Evolutionary conservation across 1,140 invertebrate genomes (phyloP).

Genomic region (Atta texana): DNA sequence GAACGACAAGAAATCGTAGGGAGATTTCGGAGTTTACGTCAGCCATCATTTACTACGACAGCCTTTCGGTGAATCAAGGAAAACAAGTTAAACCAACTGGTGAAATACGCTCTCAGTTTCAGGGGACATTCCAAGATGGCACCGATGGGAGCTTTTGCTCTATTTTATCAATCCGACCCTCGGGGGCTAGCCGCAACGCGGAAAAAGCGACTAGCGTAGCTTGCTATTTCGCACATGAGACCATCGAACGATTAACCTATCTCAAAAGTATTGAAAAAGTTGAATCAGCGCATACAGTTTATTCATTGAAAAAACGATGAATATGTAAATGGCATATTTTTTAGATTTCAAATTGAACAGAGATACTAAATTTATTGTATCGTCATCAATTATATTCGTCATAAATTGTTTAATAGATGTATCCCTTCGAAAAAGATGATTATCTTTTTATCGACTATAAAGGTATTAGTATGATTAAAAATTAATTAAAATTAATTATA

Average conservation of each 20-base stretch:
- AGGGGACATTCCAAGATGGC: conserved; percentile 58
- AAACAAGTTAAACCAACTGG: conserved; percentile 30
- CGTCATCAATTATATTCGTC: not conserved
- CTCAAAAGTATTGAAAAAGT: conserved; percentile 28
- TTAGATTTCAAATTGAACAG: not conserved
- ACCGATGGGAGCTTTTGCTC: conserved; percentile 58
- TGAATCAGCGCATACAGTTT: conserved; percentile 32
- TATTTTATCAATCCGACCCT: conserved; percentile 69
- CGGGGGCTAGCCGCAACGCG: conserved; percentile 11
- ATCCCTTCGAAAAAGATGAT: not conserved
- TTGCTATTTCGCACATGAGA: conserved; percentile 42
- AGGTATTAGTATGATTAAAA: not conserved
- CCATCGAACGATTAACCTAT: conserved; percentile 56
- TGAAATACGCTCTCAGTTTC: conserved; percentile 59
- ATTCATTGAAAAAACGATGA: conserved; percentile 9
- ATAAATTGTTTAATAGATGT: not conserved
- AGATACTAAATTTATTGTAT: not conserved
- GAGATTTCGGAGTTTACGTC: conserved; percentile 36
- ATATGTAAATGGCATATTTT: conserved; percentile 23
- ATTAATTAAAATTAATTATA: not conserved
- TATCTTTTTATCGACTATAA: conserved; percentile 1
- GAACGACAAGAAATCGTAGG: not conserved
- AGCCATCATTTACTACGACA: conserved; percentile 26
- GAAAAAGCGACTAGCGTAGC: conserved; percentile 16
- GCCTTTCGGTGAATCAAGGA: not conserved